These are phyloP conservation scores for Edolisoma coerulescens DNA, from an alignment of 2,113 vertebrate species.

Conservation along the genomic window DNA sequence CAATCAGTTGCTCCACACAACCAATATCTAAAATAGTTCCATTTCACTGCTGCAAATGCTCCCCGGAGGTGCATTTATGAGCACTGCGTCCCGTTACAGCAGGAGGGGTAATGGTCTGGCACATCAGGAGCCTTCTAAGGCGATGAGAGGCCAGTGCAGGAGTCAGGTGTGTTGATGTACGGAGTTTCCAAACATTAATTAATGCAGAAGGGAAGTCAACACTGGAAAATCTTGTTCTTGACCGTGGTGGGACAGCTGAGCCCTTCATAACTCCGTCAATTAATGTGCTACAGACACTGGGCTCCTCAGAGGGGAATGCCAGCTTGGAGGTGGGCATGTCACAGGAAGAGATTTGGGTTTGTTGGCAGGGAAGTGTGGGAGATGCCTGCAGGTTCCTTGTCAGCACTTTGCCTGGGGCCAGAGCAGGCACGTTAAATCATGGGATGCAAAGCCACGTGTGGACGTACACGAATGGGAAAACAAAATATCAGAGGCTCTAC, in stretches of 20 bases:
- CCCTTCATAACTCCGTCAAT: background rate
- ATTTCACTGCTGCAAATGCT: background rate
- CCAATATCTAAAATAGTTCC: background rate
- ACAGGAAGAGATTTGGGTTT: background rate
- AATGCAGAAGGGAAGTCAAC: background rate
- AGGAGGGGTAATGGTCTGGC: background rate
- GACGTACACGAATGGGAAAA: background rate
- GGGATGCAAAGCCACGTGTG: background rate
- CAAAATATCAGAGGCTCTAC: background rate
- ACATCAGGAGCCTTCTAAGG: background rate
- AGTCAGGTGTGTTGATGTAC: accelerated
- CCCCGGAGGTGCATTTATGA: background rate
- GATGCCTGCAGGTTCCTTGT: background rate
- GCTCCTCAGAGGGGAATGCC: background rate
- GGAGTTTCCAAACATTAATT: background rate
- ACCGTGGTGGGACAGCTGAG: background rate
- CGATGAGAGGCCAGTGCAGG: background rate
- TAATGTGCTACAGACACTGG: background rate
- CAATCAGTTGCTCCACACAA: background rate
- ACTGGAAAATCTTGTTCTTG: slow-evolving; percentile 23
- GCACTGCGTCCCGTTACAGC: background rate
- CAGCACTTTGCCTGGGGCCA: background rate
- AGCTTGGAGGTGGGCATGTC: background rate
- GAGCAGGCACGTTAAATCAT: background rate
- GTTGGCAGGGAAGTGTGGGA: background rate